phyloP scores from a whole-genome alignment of 2,888 invertebrate genomes.

The Odontothrips loti region DNA sequence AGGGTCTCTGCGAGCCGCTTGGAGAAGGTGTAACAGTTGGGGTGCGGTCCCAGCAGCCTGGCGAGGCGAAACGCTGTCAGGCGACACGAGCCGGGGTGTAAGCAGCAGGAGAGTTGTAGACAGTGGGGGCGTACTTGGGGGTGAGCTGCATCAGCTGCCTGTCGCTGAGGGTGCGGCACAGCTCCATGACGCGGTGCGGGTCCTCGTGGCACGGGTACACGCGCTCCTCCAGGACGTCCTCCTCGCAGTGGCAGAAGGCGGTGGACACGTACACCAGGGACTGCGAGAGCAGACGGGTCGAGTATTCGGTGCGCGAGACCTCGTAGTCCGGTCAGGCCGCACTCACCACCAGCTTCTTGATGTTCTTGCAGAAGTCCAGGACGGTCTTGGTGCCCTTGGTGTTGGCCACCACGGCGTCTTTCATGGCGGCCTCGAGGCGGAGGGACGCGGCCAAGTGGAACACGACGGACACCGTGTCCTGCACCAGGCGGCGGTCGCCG shows the following conservation, averaged over 20 bases:
- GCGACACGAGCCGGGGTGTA: no score
- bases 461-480: constrained; percentile 71
- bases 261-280: constrained; percentile 43
- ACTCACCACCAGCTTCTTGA: constrained; percentile 62
- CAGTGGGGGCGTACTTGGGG: constrained; percentile 38
- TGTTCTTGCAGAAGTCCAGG: constrained; percentile 69
- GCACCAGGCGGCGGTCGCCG: constrained; percentile 56
- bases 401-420: constrained; percentile 85
- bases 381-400: constrained; percentile 77
- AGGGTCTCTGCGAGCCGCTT: constrained; percentile 86
- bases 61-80: no score
- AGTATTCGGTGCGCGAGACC: no score
- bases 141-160: constrained; percentile 39
- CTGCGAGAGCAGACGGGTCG: constrained; percentile 36
- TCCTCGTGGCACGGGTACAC: constrained; percentile 41
- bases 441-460: constrained; percentile 94
- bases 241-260: constrained; percentile 43
- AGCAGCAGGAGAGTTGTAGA: no score
- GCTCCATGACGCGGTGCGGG: constrained; percentile 41
- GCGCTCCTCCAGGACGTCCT: constrained; percentile 41
- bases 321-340: neutral
- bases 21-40: constrained; percentile 96
- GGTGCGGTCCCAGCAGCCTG: constrained; percentile 70
- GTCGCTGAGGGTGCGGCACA: constrained; percentile 38
- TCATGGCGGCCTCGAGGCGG: constrained; percentile 80